These are phyloP conservation scores for Turdus rufiventris DNA, from an alignment of 2,113 vertebrate species.

Conservation along the genomic window DNA sequence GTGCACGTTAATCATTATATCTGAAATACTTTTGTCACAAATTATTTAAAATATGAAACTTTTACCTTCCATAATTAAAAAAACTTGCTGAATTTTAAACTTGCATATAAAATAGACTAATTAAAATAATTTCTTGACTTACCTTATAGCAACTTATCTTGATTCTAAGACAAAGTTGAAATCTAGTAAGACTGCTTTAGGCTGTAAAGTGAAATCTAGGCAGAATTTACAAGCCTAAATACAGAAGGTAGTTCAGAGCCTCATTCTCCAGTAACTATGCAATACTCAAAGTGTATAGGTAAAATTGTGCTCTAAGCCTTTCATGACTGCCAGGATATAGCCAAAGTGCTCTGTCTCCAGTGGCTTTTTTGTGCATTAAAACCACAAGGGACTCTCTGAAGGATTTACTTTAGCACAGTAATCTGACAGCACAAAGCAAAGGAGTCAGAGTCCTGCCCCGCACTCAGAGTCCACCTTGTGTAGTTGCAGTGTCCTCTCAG, in stretches of 20 bases:
- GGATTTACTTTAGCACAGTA: not conserved
- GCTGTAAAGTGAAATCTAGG: not conserved
- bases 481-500: not conserved
- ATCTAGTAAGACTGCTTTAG: not conserved
- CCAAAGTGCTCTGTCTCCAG: not conserved
- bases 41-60: not conserved
- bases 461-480: not conserved
- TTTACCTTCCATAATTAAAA: not conserved
- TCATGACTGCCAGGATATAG: not conserved
- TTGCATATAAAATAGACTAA: not conserved
- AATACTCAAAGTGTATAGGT: not conserved
- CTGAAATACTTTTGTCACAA: not conserved
- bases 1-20: not conserved
- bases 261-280: not conserved
- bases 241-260: not conserved
- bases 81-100: not conserved
- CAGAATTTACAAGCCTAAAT: not conserved
- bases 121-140: not conserved
- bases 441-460: not conserved
- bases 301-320: not conserved
- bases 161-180: not conserved
- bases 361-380: not conserved
- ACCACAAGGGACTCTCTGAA: not conserved
- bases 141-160: not conserved
- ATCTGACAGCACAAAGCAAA: not conserved